phyloP scores from a whole-genome alignment of 2,113 vertebrate species.

The Chlorodrepanis virens region DNA sequence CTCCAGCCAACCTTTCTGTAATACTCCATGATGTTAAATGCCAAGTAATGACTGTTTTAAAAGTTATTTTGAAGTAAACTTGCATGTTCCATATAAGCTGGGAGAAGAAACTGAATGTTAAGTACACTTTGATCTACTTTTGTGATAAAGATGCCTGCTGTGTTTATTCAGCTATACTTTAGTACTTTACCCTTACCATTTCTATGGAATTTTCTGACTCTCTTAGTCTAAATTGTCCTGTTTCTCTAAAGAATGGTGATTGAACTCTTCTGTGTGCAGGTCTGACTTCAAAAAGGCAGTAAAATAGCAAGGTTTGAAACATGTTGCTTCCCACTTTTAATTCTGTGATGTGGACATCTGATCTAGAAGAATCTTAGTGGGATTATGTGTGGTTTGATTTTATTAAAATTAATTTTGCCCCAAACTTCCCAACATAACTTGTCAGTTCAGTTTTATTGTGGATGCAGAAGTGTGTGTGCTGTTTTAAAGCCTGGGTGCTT shows the following conservation, averaged over 20 bases:
- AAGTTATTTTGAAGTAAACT: conserved; percentile 12
- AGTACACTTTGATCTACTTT: neutral
- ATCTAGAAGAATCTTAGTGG: neutral
- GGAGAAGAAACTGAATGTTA: neutral
- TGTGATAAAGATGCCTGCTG: neutral
- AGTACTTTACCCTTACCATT: neutral
- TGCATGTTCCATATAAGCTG: neutral
- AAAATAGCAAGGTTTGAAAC: neutral
- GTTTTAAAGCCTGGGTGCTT: neutral
- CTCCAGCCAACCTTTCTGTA: neutral
- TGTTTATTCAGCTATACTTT: neutral
- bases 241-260: neutral
- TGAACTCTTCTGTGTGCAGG: neutral
- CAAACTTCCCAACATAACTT: neutral
- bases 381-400: neutral
- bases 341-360: neutral
- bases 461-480: neutral
- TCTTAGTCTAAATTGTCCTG: neutral
- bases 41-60: neutral
- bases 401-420: neutral
- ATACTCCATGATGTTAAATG: neutral
- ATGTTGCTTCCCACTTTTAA: neutral
- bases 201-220: neutral
- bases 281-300: neutral
- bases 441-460: neutral